Evolutionary conservation across 2,888 invertebrate genomes (phyloP).

Genomic region (Heliconius cydno): DNA sequence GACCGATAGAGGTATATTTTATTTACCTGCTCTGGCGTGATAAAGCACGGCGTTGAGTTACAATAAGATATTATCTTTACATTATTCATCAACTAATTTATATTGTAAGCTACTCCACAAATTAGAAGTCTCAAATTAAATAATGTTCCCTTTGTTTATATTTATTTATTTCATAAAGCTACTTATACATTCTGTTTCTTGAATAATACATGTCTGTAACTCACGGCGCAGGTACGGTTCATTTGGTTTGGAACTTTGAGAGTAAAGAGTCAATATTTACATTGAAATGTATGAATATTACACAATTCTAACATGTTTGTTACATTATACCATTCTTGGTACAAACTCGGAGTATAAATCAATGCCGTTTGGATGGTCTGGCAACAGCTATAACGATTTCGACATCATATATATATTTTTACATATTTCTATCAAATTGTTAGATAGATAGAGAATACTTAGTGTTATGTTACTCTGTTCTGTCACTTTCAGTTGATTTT

Average conservation of each 20-base stretch:
- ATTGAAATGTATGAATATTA: conserved; percentile 4
- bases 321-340: not conserved
- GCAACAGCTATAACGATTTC: not conserved
- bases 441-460: too few relatives aligned
- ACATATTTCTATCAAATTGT: not conserved
- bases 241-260: conserved; percentile 8
- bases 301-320: not conserved
- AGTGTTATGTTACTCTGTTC: too few relatives aligned
- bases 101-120: not conserved
- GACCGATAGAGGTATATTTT: too few relatives aligned
- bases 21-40: not conserved
- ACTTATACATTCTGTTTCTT: conserved; percentile 25
- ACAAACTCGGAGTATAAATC: not conserved
- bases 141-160: not conserved
- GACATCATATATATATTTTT: not conserved
- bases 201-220: conserved; percentile 31
- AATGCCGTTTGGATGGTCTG: not conserved
- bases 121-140: not conserved
- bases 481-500: too few relatives aligned
- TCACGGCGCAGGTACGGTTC: conserved; percentile 16
- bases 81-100: too few relatives aligned
- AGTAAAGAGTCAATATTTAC: conserved; percentile 27
- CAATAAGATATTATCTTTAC: too few relatives aligned
- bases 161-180: conserved; percentile 20
- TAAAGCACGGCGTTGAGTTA: not conserved